These are phyloP conservation scores for Brachionus koreanus DNA, from an alignment of 1,140 invertebrate species.

Conservation along the genomic window DNA sequence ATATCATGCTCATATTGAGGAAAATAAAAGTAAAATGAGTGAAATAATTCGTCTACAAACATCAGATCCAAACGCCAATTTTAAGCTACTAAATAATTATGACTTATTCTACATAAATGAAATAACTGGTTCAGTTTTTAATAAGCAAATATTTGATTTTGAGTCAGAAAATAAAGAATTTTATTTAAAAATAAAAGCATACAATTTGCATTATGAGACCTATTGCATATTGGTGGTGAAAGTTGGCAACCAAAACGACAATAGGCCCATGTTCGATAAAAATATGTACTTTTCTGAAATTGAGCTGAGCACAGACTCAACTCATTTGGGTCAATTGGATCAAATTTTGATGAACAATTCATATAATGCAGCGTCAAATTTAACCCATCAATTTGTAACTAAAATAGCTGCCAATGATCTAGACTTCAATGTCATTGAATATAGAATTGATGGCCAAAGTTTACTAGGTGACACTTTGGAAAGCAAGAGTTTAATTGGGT, in stretches of 20 bases:
- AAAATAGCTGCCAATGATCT: neutral
- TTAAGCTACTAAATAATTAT: conserved; percentile 20
- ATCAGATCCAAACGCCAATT: neutral
- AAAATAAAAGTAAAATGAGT: conserved; percentile 35
- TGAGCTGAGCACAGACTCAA: neutral
- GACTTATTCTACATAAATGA: conserved; percentile 36
- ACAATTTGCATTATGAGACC: neutral
- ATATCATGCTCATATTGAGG: neutral
- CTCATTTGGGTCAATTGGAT: neutral
- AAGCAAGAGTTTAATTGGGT: neutral
- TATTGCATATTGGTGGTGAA: neutral
- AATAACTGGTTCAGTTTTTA: neutral
- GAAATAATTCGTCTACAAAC: conserved; percentile 1
- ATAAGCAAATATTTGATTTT: conserved; percentile 29
- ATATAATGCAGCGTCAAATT: neutral
- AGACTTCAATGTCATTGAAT: neutral
- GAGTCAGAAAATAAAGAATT: neutral
- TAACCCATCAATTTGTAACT: conserved; percentile 18
- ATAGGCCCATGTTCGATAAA: neutral
- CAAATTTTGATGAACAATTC: neutral
- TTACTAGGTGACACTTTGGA: neutral
- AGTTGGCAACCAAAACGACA: neutral
- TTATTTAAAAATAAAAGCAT: conserved; percentile 13
- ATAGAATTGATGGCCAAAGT: neutral
- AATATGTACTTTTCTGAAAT: neutral